These are phyloP conservation scores for Bufo gargarizans DNA, from an alignment of 2,113 vertebrate genomes.

Conservation along the genomic window DNA sequence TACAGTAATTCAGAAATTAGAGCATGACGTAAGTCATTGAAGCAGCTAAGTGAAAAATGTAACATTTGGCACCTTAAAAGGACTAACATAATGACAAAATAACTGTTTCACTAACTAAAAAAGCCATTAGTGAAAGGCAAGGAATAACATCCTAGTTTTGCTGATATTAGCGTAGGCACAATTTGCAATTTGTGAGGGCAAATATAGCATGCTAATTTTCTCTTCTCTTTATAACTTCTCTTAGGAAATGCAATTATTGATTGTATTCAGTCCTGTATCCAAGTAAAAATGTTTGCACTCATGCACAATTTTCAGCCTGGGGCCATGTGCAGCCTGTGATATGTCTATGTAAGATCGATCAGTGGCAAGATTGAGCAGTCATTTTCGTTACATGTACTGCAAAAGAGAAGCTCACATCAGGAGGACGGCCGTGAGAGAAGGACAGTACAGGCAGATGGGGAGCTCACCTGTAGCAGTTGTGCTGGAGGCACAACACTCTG, in stretches of 20 bases:
- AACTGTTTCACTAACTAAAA: not conserved
- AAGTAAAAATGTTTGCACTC: not conserved
- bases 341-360: not conserved
- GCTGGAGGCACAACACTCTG: no score
- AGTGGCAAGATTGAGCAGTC: not conserved
- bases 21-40: not conserved
- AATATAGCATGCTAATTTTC: not conserved
- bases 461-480: no score
- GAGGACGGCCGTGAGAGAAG: no score
- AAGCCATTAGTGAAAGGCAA: not conserved
- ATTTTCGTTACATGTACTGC: not conserved
- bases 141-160: not conserved
- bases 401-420: no score
- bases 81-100: constrained; percentile 23
- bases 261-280: not conserved
- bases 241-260: not conserved
- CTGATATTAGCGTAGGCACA: not conserved
- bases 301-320: not conserved
- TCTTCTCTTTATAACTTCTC: not conserved
- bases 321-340: not conserved
- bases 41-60: constrained; percentile 5
- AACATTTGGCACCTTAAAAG: not conserved
- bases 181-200: not conserved
- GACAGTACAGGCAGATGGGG: no score
- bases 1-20: constrained; percentile 19